phyloP scores from a whole-genome alignment of 2,888 invertebrate species.

The Apeira syringaria region DNA sequence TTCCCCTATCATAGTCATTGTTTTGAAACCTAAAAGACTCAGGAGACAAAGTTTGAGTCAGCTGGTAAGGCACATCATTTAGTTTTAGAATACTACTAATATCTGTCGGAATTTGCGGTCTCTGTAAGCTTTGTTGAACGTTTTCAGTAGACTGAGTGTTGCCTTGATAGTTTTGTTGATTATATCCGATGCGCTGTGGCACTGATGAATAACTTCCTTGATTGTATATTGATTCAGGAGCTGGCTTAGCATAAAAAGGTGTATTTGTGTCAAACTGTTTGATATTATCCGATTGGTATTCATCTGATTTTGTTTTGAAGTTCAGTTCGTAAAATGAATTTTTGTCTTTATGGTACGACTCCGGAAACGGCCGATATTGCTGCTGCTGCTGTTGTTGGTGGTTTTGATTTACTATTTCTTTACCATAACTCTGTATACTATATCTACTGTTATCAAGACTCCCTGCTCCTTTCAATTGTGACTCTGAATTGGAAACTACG shows the following conservation, averaged over 20 bases:
- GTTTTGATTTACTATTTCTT: slow-evolving; percentile 53
- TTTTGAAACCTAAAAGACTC: slow-evolving; percentile 56
- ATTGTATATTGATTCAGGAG: slow-evolving; percentile 48
- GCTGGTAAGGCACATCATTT: slow-evolving; percentile 66
- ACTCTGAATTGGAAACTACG: slow-evolving; percentile 61
- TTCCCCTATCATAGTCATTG: slow-evolving; percentile 58
- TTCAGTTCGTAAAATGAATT: slow-evolving; percentile 64
- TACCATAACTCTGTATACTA: slow-evolving; percentile 48
- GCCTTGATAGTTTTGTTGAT: slow-evolving; percentile 53
- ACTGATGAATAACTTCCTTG: slow-evolving; percentile 44
- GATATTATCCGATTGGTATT: slow-evolving; percentile 46
- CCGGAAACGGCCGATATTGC: slow-evolving; percentile 61
- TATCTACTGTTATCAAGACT: slow-evolving; percentile 48
- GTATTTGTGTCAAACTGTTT: slow-evolving; percentile 52
- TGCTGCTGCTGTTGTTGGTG: slow-evolving; percentile 45
- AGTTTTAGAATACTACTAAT: slow-evolving; percentile 61
- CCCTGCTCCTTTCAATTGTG: slow-evolving; percentile 42
- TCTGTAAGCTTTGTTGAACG: slow-evolving; percentile 47
- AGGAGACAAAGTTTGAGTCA: slow-evolving; percentile 56
- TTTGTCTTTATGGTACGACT: slow-evolving; percentile 72
- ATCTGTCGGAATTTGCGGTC: slow-evolving; percentile 53
- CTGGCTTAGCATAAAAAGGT: slow-evolving; percentile 50
- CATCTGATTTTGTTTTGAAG: slow-evolving; percentile 63
- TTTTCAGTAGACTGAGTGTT: slow-evolving; percentile 50
- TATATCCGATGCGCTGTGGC: slow-evolving; percentile 47